phyloP scores from a whole-genome alignment of 1,140 invertebrate species.

The Macrosteles quadrilineatus region DNA sequence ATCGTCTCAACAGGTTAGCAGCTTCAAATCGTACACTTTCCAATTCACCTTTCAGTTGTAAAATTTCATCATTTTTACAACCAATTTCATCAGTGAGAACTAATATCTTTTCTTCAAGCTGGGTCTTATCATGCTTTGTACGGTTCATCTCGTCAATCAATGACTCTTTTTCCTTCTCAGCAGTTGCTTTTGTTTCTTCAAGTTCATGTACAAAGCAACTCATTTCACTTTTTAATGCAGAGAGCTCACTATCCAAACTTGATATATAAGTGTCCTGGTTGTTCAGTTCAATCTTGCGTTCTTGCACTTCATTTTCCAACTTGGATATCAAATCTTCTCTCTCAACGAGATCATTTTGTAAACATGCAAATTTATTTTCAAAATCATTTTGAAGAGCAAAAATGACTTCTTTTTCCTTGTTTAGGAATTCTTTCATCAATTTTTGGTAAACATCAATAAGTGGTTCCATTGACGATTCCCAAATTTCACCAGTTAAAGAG shows the following conservation, averaged over 20 bases:
- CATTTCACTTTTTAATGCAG: not conserved
- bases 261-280: not conserved
- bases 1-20: no score
- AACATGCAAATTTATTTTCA: not conserved
- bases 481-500: not conserved
- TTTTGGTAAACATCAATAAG: conserved; percentile 4
- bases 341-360: not conserved
- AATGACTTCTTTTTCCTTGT: conserved; percentile 14
- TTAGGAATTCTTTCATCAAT: not conserved
- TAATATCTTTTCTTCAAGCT: not conserved
- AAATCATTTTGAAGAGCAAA: conserved; percentile 2
- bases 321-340: not conserved
- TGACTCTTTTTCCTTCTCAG: not conserved
- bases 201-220: not conserved
- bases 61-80: conserved; percentile 5
- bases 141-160: not conserved
- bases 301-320: not conserved
- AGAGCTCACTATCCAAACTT: not conserved
- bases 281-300: not conserved
- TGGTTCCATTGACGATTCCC: not conserved
- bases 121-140: not conserved
- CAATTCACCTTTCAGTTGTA: not conserved
- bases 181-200: not conserved
- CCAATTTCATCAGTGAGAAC: not conserved
- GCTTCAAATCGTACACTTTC: not conserved